These are phyloP conservation scores for Chalcis sispes DNA, from an alignment of 2,888 invertebrate genomes.

Conservation along the genomic window DNA sequence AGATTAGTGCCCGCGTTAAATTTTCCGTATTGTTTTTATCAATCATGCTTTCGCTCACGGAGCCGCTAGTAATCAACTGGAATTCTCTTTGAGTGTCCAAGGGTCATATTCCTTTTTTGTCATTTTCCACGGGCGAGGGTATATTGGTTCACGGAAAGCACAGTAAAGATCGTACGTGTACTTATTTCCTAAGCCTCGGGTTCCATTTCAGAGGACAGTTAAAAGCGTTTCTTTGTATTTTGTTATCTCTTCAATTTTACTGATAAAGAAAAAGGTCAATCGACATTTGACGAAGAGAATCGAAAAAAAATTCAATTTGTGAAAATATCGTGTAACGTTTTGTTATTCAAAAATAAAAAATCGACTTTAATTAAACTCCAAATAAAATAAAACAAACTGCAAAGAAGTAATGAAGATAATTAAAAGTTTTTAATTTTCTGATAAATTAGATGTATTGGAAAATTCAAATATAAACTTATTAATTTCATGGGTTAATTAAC, in stretches of 20 bases:
- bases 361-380: too few species aligned
- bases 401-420: too few species aligned
- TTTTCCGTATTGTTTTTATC: constrained; percentile 60
- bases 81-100: constrained; percentile 61
- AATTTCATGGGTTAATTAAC: too few species aligned
- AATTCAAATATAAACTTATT: too few species aligned
- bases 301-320: too few species aligned
- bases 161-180: constrained; percentile 47
- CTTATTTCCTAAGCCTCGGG: constrained; percentile 41
- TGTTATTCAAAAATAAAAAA: too few species aligned
- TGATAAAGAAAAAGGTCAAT: neutral
- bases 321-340: too few species aligned
- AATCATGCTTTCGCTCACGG: constrained; percentile 60
- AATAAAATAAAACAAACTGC: too few species aligned
- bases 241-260: neutral
- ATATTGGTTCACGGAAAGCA: constrained; percentile 42
- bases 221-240: constrained; percentile 21
- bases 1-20: constrained; percentile 19
- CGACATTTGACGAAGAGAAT: neutral
- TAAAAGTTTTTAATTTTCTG: too few species aligned
- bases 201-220: constrained; percentile 32
- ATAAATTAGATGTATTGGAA: too few species aligned
- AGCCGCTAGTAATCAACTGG: constrained; percentile 59
- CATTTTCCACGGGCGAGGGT: constrained; percentile 14
- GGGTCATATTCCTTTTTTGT: constrained; percentile 26